Evolutionary conservation across 2,797 vertebrate genomes (phyloP).

Genomic region (Pantherophis vulpinus): DNA sequence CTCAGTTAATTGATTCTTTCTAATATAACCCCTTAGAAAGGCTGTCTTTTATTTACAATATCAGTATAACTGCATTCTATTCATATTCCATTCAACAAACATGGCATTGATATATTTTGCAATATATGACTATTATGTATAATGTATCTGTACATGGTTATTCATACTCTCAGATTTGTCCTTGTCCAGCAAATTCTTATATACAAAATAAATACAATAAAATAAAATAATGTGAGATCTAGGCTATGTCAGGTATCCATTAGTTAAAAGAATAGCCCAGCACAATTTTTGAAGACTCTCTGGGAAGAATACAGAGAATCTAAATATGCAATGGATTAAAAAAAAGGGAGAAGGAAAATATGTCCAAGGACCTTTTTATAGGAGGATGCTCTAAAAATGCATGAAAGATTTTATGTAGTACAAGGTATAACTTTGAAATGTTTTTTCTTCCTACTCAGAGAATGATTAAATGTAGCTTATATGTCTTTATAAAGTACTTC

Average conservation of each 20-base stretch:
- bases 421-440: neutral
- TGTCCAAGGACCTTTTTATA: neutral
- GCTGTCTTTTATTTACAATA: neutral
- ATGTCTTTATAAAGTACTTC: neutral
- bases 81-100: neutral
- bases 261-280: neutral
- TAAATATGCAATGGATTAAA: neutral
- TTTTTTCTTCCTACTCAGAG: neutral
- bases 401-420: neutral
- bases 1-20: neutral
- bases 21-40: neutral
- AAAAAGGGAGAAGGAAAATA: neutral
- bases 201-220: neutral
- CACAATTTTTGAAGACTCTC: neutral
- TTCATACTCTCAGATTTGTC: neutral
- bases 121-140: neutral
- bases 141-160: neutral
- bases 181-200: neutral
- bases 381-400: neutral
- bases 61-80: neutral
- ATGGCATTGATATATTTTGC: neutral
- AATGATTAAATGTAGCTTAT: neutral
- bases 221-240: neutral
- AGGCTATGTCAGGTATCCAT: neutral
- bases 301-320: neutral